Conservation (phyloP, 2,888 invertebrate species). For the Hofmannophila pseudospretella region DNA sequence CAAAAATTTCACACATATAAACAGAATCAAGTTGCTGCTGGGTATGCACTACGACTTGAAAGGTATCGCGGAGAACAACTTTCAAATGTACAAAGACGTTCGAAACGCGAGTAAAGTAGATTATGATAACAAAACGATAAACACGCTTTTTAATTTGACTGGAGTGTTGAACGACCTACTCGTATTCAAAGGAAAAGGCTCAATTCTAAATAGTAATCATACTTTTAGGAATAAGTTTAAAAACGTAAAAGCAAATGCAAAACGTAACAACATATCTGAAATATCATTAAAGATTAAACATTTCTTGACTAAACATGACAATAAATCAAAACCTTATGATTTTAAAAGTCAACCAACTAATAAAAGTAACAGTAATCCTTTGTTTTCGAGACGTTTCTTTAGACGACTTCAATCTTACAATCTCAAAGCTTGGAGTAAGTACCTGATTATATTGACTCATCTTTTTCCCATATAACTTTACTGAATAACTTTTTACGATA, state of each 20-base stretch:
- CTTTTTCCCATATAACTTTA: background rate
- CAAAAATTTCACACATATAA: conserved; percentile 16
- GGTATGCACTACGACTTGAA: conserved; percentile 30
- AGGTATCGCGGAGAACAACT: conserved; percentile 24
- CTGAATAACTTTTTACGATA: conserved; percentile 4
- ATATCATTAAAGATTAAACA: too few species aligned
- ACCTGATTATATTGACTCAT: background rate
- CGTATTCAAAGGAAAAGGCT: conserved; percentile 14
- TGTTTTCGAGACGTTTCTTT: too few species aligned
- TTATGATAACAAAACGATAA: conserved; percentile 10
- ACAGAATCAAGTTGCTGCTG: conserved; percentile 22
- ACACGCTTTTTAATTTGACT: conserved; percentile 10
- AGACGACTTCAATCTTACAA: conserved; percentile 7
- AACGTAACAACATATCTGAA: too few species aligned
- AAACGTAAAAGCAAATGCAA: too few species aligned
- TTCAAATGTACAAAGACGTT: conserved; percentile 20
- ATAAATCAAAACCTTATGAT: too few species aligned
- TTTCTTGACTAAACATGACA: too few species aligned
- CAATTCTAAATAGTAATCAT: background rate
- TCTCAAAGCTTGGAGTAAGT: conserved; percentile 25
- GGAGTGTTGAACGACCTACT: conserved; percentile 19
- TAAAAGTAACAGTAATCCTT: too few species aligned
- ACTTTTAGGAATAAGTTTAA: too few species aligned
- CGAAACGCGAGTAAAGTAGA: conserved; percentile 14
- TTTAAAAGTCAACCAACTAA: too few species aligned